Conservation (phyloP, 2,113 vertebrate genomes). For the Microtus pennsylvanicus region DNA sequence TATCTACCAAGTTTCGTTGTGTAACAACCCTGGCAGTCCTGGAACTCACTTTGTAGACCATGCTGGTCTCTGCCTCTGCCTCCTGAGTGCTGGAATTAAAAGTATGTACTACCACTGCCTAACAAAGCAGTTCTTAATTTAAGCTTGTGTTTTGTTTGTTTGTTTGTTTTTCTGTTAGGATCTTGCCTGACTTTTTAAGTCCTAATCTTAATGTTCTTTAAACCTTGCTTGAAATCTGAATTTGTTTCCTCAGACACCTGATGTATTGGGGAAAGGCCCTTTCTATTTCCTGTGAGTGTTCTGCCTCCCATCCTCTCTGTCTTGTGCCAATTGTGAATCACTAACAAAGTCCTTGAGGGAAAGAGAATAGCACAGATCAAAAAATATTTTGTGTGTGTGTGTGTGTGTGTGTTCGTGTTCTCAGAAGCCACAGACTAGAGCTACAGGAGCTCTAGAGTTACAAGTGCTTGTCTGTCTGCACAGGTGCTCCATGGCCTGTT, state of each 20-base stretch:
- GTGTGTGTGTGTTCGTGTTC: no score
- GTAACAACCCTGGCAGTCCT: background rate
- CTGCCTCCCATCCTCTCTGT: background rate
- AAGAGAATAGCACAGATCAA: background rate
- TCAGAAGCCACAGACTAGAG: background rate
- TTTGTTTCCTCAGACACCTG: background rate
- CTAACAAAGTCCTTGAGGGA: background rate
- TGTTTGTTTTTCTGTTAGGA: background rate
- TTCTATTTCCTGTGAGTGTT: background rate
- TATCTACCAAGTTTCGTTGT: no score
- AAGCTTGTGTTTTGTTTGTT: background rate
- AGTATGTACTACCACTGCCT: background rate
- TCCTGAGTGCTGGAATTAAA: background rate
- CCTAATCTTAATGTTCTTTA: background rate
- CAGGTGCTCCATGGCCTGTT: no score
- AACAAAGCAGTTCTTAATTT: background rate
- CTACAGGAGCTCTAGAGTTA: background rate
- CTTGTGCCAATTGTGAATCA: background rate
- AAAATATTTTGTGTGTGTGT: background rate
- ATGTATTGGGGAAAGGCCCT: background rate
- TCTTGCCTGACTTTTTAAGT: background rate
- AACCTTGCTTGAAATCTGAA: background rate
- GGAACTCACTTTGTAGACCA: background rate
- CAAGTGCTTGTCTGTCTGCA: background rate
- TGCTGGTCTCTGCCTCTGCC: background rate